phyloP scores from a whole-genome alignment of 2,113 vertebrate genomes.

The Ahaetulla prasina region DNA sequence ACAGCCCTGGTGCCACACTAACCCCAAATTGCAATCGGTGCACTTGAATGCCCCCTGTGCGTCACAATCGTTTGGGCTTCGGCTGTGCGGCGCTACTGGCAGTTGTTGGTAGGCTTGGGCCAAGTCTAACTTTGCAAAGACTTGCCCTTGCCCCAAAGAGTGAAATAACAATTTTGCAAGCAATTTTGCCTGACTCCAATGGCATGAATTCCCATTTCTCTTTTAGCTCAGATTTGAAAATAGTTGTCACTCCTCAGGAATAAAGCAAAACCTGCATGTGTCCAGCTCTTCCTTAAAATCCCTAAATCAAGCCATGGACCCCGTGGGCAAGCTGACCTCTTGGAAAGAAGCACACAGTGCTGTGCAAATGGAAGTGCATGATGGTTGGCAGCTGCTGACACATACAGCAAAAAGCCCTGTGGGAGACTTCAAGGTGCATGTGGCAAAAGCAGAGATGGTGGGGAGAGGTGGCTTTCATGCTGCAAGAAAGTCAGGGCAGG shows the following conservation, averaged over 20 bases:
- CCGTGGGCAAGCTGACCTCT: background rate
- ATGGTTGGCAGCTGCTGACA: background rate
- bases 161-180: background rate
- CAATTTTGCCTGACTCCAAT: background rate
- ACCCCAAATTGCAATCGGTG: no score
- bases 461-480: slow-evolving; percentile 4
- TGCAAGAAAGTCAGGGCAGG: background rate
- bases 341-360: background rate
- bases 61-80: no score
- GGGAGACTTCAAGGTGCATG: background rate
- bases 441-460: slow-evolving; percentile 1
- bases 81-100: no score
- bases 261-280: background rate
- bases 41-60: no score
- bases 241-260: background rate
- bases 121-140: no score
- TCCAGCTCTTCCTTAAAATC: background rate
- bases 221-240: background rate
- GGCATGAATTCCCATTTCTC: background rate
- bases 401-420: background rate
- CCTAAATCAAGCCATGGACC: background rate
- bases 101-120: no score
- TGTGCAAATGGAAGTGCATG: background rate
- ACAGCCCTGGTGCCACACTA: no score
- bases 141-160: no score